Evolutionary conservation across 2,113 vertebrate species (phyloP), one percentile per base, ranked within the genome.

Genomic region (Dipodomys merriami): DNA sequence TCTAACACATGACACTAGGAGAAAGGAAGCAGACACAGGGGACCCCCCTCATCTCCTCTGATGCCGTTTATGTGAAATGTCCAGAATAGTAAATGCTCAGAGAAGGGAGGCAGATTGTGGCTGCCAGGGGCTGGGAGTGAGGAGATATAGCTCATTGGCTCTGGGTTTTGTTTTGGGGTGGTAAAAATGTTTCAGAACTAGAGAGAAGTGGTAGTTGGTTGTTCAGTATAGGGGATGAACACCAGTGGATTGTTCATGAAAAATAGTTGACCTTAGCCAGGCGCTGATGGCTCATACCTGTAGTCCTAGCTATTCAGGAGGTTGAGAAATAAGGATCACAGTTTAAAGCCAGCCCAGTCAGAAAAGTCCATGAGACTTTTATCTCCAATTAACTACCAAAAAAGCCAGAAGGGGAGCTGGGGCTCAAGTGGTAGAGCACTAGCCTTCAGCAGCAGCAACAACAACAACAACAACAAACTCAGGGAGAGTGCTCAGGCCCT

Each of bases 81-180:
- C 27, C 60, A 62, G 16, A 33, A 74, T 0, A 3, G 30, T 29
- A 22, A n/a, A 57, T 20, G 27, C n/a, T 39, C 0, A 10, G 46
- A 30, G 39, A 80, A 60, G 29, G 69, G 64, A 67, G 44, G 29
- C 74, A 30, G 73, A 0, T 9, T 19, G 83, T 16, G 33, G 39
- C 6, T 33, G 35, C 80, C 23, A 53, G 62, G 20, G 2, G 33
- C 33, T 29, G 12, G 78, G 33, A 57, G 53, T 57, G 91, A 22
- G 33, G 18, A 10, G 7, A 5, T 6, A 0, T 2, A 0, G 35
- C 35, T 13, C 22, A 4, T 7, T 0, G 25, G 82, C 19, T 0
- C 0, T 10, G 5, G 12, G 11, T 7, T 29, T 65, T 2, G 18
- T 83, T 29, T 1, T 0, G 39, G 49, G 78, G 30, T 2, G 29